phyloP scores from a whole-genome alignment of 2,797 vertebrate genomes.

The Fistularia commersonii region DNA sequence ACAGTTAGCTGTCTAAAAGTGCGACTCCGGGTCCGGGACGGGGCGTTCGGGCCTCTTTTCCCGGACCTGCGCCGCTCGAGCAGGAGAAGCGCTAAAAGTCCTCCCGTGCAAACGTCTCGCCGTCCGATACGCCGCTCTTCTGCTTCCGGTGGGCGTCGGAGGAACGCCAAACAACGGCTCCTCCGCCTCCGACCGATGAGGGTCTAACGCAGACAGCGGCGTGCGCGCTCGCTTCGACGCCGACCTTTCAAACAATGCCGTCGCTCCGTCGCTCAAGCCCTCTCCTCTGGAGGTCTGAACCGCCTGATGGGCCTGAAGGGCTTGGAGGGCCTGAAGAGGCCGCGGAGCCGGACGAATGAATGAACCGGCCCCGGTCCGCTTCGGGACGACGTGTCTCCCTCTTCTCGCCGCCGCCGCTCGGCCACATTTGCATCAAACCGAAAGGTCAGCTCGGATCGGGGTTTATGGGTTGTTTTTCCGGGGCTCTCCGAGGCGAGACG shows the following conservation, averaged over 20 bases:
- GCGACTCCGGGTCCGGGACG: no score
- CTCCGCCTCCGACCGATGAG: slow-evolving; percentile 20
- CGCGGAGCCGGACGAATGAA: no score
- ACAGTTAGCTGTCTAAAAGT: background rate
- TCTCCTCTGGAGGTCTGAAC: slow-evolving; percentile 10
- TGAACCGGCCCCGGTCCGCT: no score
- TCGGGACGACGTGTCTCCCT: background rate
- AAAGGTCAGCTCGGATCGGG: background rate
- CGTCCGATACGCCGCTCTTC: no score
- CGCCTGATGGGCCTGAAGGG: no score
- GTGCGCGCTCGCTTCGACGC: slow-evolving; percentile 35
- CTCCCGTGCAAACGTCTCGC: no score
- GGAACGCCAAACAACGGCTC: slow-evolving; percentile 10
- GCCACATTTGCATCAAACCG: slow-evolving; percentile 1
- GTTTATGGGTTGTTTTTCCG: background rate
- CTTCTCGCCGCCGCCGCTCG: background rate
- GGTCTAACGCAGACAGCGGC: slow-evolving; percentile 38
- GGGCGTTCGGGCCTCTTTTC: no score
- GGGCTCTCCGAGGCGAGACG: no score
- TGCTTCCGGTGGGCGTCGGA: no score
- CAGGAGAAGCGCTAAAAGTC: no score
- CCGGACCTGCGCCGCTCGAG: no score
- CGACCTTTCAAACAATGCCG: slow-evolving; percentile 51
- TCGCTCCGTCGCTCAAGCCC: slow-evolving; percentile 50
- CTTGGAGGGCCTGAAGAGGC: no score